phyloP scores from a whole-genome alignment of 2,888 invertebrate genomes.

The Rotaria sp. region DNA sequence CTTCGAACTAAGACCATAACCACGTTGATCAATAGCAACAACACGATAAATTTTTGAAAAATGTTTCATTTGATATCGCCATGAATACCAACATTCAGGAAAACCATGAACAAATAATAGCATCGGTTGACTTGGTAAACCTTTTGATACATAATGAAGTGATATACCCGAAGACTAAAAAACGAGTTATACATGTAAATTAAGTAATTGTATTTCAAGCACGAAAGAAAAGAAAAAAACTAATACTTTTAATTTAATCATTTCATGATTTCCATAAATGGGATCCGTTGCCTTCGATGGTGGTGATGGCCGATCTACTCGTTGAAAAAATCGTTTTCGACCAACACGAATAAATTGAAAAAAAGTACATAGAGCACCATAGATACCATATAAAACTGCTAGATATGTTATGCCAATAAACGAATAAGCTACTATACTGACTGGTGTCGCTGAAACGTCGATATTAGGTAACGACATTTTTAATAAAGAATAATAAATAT shows the following conservation, averaged over 20 bases:
- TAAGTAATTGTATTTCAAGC: background rate
- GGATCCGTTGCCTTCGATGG: background rate
- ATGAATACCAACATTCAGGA: slow-evolving; percentile 72
- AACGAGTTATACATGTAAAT: background rate
- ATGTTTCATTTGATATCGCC: slow-evolving; percentile 66
- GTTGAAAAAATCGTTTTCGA: background rate
- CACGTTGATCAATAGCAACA: slow-evolving; percentile 69
- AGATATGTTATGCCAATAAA: background rate
- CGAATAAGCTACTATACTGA: background rate
- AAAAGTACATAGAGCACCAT: background rate
- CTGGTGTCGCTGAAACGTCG: background rate
- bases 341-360: background rate
- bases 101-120: slow-evolving; percentile 69
- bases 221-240: background rate
- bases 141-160: slow-evolving; percentile 22
- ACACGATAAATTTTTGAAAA: slow-evolving; percentile 60
- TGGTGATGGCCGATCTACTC: background rate
- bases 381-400: background rate
- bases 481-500: background rate
- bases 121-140: slow-evolving; percentile 47
- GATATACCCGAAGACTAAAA: slow-evolving; percentile 11
- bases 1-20: slow-evolving; percentile 72
- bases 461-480: background rate
- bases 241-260: slow-evolving; percentile 3
- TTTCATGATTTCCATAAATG: background rate